Evolutionary conservation across 2,797 vertebrate genomes (phyloP).

Genomic region (Margarornis squamiger): DNA sequence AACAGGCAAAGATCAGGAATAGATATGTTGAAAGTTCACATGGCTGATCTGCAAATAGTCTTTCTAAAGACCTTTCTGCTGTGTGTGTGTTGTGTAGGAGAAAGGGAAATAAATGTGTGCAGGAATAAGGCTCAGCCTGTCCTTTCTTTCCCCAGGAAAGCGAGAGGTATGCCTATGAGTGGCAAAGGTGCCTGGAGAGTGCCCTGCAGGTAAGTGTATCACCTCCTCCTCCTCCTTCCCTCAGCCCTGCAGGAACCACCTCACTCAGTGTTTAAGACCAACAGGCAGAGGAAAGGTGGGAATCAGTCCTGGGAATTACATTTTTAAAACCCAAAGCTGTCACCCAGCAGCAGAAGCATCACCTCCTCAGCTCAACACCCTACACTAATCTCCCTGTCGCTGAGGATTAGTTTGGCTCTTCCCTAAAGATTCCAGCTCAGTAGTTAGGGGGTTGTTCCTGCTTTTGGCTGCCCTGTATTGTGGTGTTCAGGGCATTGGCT

Average conservation of each 20-base stretch:
- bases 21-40: background rate
- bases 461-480: background rate
- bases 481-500: background rate
- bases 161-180: constrained; percentile 96
- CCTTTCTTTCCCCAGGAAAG: constrained; percentile 84
- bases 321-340: background rate
- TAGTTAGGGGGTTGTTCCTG: background rate
- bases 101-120: background rate
- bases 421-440: background rate
- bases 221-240: background rate
- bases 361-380: background rate
- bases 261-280: background rate
- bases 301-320: background rate
- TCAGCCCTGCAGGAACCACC: background rate
- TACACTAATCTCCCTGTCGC: background rate
- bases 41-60: background rate
- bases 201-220: constrained; percentile 87
- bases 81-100: background rate
- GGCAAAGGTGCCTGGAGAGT: constrained; percentile 95
- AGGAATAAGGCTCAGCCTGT: background rate
- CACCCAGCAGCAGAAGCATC: background rate
- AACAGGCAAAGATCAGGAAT: background rate
- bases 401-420: background rate
- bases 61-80: background rate
- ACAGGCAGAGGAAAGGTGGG: background rate